Conservation (phyloP, 2,113 vertebrate genomes). For the Promerops cafer region DNA sequence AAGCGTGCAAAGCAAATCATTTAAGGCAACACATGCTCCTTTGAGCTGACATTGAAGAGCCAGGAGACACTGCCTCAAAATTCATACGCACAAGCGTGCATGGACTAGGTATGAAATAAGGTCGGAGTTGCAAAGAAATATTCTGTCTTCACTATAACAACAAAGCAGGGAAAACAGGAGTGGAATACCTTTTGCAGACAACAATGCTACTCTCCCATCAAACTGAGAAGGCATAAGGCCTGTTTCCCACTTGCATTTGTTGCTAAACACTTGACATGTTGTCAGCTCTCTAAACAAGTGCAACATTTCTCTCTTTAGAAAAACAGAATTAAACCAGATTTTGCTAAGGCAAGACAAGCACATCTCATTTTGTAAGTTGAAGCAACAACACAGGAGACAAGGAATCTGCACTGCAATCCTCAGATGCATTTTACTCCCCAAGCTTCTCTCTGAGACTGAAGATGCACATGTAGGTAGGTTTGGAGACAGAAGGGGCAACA, state of each 20-base stretch:
- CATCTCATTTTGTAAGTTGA: background rate
- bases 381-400: background rate
- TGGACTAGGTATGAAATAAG: background rate
- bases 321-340: background rate
- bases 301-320: background rate
- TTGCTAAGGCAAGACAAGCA: background rate
- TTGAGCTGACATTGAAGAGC: background rate
- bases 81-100: background rate
- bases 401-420: background rate
- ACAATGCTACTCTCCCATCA: background rate
- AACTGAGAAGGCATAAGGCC: background rate
- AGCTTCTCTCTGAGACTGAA: background rate
- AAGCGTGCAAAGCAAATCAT: background rate
- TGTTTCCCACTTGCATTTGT: background rate
- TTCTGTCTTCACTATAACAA: background rate
- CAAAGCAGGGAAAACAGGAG: background rate
- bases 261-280: background rate
- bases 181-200: background rate
- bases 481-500: background rate
- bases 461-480: rapidly evolving
- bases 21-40: background rate
- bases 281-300: background rate
- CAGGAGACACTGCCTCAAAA: background rate
- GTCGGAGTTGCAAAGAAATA: background rate
- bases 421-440: background rate